Conservation (phyloP, 2,113 vertebrate species). For the Cheirogaleus medius region DNA sequence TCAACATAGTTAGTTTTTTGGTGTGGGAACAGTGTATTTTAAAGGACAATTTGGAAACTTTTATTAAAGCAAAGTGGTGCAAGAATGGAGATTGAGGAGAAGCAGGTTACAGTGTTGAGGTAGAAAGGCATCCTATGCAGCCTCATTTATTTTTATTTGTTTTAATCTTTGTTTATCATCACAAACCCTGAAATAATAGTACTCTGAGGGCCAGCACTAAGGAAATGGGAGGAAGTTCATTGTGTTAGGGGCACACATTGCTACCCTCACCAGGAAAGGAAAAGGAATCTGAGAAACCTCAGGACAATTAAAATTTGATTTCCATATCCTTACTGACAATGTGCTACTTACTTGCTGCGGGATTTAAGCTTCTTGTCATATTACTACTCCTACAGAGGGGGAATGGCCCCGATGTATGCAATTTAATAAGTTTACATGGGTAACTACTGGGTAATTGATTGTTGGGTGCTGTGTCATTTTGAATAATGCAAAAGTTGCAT, state of each 20-base stretch:
- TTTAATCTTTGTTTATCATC: constrained; percentile 45
- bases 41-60: not conserved
- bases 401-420: not conserved
- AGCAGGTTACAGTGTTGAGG: not conserved
- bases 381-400: not conserved
- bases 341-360: constrained; percentile 17
- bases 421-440: not conserved
- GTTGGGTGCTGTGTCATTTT: not conserved
- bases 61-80: not conserved
- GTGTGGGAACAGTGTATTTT: not conserved
- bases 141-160: not conserved
- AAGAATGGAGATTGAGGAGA: not conserved
- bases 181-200: not conserved
- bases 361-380: not conserved
- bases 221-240: constrained; percentile 30
- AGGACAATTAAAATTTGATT: constrained; percentile 25
- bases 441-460: not conserved
- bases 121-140: not conserved
- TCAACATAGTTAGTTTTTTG: not conserved
- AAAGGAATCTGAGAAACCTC: constrained; percentile 54
- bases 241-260: not conserved
- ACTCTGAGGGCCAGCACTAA: not conserved
- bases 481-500: not conserved
- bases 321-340: constrained; percentile 46
- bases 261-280: not conserved